A percentile compares a stretch with the other conserved stretches of the same genome.
Conservation (phyloP, 2,888 invertebrate genomes). For the Seladonia tumulorum region DNA sequence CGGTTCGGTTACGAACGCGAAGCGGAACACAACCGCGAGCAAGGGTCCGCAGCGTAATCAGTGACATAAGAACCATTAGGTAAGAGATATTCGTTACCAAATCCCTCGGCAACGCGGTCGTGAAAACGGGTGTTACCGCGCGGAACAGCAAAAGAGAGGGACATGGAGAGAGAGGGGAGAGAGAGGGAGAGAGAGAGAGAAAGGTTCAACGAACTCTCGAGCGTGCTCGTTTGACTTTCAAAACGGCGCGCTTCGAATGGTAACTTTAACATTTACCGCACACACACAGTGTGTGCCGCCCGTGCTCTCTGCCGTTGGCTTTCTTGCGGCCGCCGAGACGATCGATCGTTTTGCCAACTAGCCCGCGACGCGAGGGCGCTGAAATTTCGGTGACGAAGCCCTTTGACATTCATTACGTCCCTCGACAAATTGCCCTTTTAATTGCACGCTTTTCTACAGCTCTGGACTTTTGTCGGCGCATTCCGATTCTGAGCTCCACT, state of each 20-base stretch:
- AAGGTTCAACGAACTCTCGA: slow-evolving; percentile 67
- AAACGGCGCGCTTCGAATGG: slow-evolving; percentile 60
- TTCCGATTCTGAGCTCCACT: neutral
- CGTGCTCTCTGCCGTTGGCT: slow-evolving; percentile 14
- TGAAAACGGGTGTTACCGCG: slow-evolving; percentile 69
- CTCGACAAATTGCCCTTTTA: neutral
- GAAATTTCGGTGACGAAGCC: neutral
- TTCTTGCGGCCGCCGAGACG: slow-evolving; percentile 32
- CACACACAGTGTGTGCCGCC: neutral
- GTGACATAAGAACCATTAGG: slow-evolving; percentile 71
- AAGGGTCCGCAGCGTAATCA: slow-evolving; percentile 48
- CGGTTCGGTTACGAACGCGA: slow-evolving; percentile 41
- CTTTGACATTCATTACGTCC: neutral
- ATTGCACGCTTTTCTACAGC: neutral
- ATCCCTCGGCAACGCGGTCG: slow-evolving; percentile 61
- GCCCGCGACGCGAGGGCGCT: neutral
- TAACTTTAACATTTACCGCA: slow-evolving; percentile 66
- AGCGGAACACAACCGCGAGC: slow-evolving; percentile 14
- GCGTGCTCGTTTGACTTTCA: slow-evolving; percentile 69
- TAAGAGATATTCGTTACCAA: slow-evolving; percentile 67
- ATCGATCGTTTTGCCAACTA: slow-evolving; percentile 31
- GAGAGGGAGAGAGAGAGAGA: slow-evolving; percentile 39
- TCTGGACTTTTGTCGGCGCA: neutral
- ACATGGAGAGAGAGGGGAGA: slow-evolving; percentile 46
- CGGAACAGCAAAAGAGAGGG: slow-evolving; percentile 12